Percentiles rank a stretch among this genome's conserved stretches.
Evolutionary conservation across 1,140 invertebrate genomes (phyloP).

Genomic region (Lepidurus apus): DNA sequence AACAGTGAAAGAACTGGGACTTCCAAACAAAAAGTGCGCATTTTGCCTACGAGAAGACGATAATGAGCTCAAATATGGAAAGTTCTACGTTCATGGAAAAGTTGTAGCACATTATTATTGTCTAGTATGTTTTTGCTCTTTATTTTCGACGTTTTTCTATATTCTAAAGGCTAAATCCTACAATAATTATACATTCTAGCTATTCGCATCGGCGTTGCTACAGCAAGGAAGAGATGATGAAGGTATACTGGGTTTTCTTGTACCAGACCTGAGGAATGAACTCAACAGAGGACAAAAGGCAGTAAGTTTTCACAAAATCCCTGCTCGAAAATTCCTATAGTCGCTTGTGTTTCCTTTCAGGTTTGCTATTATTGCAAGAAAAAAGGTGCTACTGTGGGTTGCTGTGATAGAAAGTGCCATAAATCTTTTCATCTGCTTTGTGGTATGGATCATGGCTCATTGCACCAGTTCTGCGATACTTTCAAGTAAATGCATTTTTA

Average conservation of each 20-base stretch:
- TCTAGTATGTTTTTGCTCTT: slow-evolving; percentile 44
- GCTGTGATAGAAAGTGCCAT: slow-evolving; percentile 52
- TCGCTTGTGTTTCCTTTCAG: slow-evolving; percentile 43
- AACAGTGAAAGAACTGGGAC: not conserved
- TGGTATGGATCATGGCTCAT: slow-evolving; percentile 51
- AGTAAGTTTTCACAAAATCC: slow-evolving; percentile 44
- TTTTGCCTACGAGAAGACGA: slow-evolving; percentile 49
- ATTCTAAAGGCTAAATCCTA: not conserved
- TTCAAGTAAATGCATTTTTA: too few relatives aligned
- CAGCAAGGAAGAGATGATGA: slow-evolving; percentile 55
- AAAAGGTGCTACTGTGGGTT: slow-evolving; percentile 58
- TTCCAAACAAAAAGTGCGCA: slow-evolving; percentile 41
- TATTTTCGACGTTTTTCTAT: not conserved
- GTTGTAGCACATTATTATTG: slow-evolving; percentile 54
- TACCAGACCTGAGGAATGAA: slow-evolving; percentile 56
- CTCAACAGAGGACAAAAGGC: slow-evolving; percentile 51
- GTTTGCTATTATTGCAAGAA: slow-evolving; percentile 55
- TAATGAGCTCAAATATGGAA: slow-evolving; percentile 51
- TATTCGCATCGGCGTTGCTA: slow-evolving; percentile 57
- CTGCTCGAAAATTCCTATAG: slow-evolving; percentile 24
- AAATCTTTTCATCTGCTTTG: slow-evolving; percentile 58
- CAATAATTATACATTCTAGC: slow-evolving; percentile 45
- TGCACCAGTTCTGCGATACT: slow-evolving; percentile 57
- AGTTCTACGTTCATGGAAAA: slow-evolving; percentile 47
- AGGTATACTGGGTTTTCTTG: slow-evolving; percentile 59